Evolutionary conservation across 2,113 vertebrate genomes (phyloP).

Genomic region (Thinocorus orbignyianus): DNA sequence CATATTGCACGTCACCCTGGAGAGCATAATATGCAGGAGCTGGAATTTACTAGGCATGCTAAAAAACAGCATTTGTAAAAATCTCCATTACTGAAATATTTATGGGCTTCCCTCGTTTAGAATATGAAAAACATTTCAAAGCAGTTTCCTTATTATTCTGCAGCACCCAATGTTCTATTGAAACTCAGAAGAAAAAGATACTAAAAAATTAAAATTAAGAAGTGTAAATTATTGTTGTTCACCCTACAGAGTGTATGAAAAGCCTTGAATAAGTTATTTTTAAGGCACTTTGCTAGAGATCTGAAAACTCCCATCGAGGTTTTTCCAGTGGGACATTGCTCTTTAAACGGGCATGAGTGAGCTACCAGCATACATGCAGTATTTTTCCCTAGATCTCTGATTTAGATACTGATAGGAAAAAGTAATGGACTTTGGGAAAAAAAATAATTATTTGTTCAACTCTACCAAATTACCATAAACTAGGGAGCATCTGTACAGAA

Average conservation of each 20-base stretch:
- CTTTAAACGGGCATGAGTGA: background rate
- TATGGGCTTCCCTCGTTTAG: constrained; percentile 7
- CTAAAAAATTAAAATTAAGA: background rate
- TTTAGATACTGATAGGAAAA: background rate
- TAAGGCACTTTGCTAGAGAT: background rate
- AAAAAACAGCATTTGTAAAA: constrained; percentile 42
- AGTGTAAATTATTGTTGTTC: background rate
- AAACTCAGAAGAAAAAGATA: background rate
- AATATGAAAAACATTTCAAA: constrained; percentile 1
- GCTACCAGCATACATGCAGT: background rate
- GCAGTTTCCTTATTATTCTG: background rate
- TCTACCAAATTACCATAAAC: background rate
- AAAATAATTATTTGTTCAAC: background rate
- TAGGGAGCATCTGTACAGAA: background rate
- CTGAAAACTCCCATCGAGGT: background rate
- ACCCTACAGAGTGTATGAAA: background rate
- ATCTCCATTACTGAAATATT: constrained; percentile 50
- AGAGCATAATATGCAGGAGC: constrained; percentile 30
- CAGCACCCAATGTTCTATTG: background rate
- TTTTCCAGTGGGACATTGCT: background rate
- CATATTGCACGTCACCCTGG: background rate
- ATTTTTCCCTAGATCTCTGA: background rate
- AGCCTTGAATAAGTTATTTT: background rate
- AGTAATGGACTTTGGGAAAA: background rate
- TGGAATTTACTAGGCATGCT: constrained; percentile 1